Evolutionary conservation across 2,113 vertebrate genomes (phyloP).

Genomic region (Acinonyx jubatus): DNA sequence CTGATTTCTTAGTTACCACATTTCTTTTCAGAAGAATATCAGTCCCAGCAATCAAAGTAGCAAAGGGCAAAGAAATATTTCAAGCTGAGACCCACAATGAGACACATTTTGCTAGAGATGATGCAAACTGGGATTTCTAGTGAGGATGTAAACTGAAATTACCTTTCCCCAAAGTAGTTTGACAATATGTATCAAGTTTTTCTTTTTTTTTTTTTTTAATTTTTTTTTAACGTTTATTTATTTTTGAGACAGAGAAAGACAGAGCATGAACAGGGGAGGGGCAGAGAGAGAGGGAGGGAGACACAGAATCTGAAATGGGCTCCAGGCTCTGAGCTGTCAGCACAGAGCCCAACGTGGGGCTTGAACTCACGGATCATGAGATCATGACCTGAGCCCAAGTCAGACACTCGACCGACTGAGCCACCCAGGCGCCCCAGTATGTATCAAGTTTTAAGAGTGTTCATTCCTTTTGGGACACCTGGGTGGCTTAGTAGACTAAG

Average conservation of each 20-base stretch:
- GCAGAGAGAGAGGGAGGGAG: no score
- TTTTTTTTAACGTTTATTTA: no score
- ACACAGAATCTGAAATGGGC: no score
- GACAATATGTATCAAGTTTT: background rate
- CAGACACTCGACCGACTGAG: no score
- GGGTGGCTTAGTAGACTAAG: no score
- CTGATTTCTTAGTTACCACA: conserved; percentile 23
- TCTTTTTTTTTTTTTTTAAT: background rate
- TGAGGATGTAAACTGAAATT: conserved; percentile 38
- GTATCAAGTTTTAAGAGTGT: conserved; percentile 6
- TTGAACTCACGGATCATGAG: no score
- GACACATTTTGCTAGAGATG: background rate
- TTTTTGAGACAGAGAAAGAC: no score
- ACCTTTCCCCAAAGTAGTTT: conserved; percentile 39
- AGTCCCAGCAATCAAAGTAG: conserved; percentile 13
- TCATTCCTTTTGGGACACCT: background rate
- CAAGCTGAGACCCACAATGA: conserved; percentile 8
- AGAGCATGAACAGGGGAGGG: no score
- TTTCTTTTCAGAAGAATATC: background rate
- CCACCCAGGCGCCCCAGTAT: background rate
- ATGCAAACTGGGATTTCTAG: background rate
- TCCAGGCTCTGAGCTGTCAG: no score
- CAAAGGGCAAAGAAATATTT: conserved; percentile 45
- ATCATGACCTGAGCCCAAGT: no score
- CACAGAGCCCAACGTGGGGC: no score